Percentiles rank a stretch among this genome's conserved stretches.
Conservation (phyloP, 2,797 vertebrate genomes). For the Chloroceryle inda region DNA sequence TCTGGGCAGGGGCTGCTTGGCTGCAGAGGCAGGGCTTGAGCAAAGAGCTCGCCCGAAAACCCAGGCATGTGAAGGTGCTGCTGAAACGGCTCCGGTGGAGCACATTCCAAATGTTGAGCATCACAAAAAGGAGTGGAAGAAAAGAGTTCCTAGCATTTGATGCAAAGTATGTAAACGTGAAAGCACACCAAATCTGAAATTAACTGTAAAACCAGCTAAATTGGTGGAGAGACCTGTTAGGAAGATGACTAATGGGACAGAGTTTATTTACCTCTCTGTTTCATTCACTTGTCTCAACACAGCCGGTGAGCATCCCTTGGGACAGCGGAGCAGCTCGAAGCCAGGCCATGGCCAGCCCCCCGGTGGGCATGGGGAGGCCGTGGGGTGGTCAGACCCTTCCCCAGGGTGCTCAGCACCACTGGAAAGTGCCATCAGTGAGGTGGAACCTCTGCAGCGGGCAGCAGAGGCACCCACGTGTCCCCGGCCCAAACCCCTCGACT, state of each 20-base stretch:
- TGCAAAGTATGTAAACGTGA: not conserved
- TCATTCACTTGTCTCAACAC: accelerated
- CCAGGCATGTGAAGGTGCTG: accelerated
- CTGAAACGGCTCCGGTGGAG: not conserved
- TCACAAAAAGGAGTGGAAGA: not conserved
- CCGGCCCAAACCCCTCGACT: accelerated
- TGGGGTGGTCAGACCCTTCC: too few relatives aligned
- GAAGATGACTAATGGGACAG: not conserved
- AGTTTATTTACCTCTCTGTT: not conserved
- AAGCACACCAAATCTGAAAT: not conserved
- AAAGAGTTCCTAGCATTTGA: not conserved
- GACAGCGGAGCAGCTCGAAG: not conserved
- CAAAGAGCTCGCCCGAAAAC: not conserved
- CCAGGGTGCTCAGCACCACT: not conserved
- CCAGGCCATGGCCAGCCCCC: accelerated
- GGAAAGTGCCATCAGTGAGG: accelerated
- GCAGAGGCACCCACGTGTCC: not conserved
- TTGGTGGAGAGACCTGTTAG: not conserved
- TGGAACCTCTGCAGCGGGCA: not conserved
- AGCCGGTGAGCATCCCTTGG: not conserved
- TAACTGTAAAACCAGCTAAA: not conserved
- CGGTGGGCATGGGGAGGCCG: too few relatives aligned
- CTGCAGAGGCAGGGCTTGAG: not conserved
- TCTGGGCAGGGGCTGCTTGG: not conserved
- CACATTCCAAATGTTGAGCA: accelerated